phyloP scores from a whole-genome alignment of 1,140 invertebrate species.

The Caligus rogercresseyi region DNA sequence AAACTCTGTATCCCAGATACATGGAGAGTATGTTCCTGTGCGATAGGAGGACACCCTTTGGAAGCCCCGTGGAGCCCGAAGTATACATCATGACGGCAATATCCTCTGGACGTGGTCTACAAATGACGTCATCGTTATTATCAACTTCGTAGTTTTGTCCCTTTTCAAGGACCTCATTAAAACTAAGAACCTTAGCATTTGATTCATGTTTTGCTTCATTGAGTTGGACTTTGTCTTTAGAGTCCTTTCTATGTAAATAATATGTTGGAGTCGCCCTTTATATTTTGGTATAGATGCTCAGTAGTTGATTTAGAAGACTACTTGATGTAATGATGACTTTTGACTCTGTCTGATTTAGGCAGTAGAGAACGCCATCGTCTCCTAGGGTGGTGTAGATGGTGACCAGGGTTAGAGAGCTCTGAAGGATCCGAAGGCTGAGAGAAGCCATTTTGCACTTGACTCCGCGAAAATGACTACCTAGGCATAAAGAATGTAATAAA shows the following conservation, averaged over 20 bases:
- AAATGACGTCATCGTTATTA: neutral
- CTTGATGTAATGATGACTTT: neutral
- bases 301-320: neutral
- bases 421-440: conserved; percentile 9
- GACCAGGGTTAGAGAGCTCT: conserved; percentile 3
- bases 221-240: neutral
- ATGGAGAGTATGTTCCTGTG: conserved; percentile 74
- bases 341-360: conserved; percentile 12
- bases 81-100: conserved; percentile 42
- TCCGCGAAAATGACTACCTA: conserved; percentile 8
- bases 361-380: conserved; percentile 3
- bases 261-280: neutral
- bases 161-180: neutral
- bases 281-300: neutral
- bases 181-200: neutral
- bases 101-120: neutral
- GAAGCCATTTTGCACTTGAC: conserved; percentile 15
- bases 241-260: neutral
- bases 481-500: too few species aligned
- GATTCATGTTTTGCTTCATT: neutral
- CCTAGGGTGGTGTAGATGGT: conserved; percentile 19
- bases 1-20: conserved; percentile 68
- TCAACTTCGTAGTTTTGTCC: neutral
- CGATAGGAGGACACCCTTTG: conserved; percentile 40
- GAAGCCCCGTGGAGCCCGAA: conserved; percentile 65